phyloP scores from a whole-genome alignment of 2,888 invertebrate species.

The Volucella inflata region DNA sequence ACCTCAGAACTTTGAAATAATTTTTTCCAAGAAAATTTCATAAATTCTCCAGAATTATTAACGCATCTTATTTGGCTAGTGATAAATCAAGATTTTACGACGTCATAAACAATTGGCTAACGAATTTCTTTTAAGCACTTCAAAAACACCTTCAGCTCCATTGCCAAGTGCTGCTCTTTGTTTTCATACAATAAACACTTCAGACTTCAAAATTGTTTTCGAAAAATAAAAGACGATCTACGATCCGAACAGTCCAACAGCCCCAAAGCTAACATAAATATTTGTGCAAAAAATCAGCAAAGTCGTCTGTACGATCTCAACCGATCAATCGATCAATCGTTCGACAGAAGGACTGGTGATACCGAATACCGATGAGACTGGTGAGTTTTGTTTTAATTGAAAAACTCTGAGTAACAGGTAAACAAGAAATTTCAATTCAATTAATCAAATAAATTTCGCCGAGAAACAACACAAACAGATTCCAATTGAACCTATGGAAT shows the following conservation, averaged over 20 bases:
- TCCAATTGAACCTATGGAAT: background rate
- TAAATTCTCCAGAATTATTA: no score
- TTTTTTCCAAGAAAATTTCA: no score
- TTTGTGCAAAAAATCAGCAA: conserved; percentile 14
- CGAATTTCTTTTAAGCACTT: conserved; percentile 12
- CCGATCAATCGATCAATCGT: background rate
- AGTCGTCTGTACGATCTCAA: background rate
- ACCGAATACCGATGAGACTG: no score
- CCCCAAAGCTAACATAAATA: conserved; percentile 5
- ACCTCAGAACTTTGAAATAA: no score
- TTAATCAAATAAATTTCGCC: conserved; percentile 24
- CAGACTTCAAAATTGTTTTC: background rate
- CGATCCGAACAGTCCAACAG: background rate
- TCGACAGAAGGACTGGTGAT: background rate
- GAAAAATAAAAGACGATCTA: background rate
- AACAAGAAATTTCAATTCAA: conserved; percentile 14
- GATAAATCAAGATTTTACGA: conserved; percentile 31
- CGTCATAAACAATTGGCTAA: conserved; percentile 21
- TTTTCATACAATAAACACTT: conserved; percentile 44
- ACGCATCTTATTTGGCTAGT: no score
- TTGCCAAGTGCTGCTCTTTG: conserved; percentile 15
- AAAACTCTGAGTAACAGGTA: conserved; percentile 29
- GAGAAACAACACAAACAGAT: background rate
- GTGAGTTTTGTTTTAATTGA: conserved; percentile 5
- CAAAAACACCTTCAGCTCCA: conserved; percentile 7